Evolutionary conservation across 2,888 invertebrate species (phyloP), one percentile per base, ranked within the genome.

Genomic region (Stenodera caucasica): DNA sequence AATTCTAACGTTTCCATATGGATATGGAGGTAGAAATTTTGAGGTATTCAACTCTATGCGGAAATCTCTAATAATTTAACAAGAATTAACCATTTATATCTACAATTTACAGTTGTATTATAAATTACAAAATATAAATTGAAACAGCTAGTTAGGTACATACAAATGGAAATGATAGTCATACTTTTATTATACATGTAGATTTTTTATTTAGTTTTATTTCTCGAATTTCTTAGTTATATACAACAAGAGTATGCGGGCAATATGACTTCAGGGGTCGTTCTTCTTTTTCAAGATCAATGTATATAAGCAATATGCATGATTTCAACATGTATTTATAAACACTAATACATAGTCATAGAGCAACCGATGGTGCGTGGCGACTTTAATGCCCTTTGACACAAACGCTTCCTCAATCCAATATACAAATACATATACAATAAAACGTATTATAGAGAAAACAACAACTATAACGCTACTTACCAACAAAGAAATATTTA

Each of bases 361-460:
- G 54, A 52, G 54, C 51, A 51, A 52, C 62, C 70, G 70, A 70
- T 75, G 77, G 76, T 77, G 77, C 77, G 77, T 77, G 77, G 76
- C 72, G 75, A 73, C 76, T 77, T 68, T 68, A 69, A 67, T 77
- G 77, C 76, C 78, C 79, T 77, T 70, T 78, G 77, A 78, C 79
- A 77, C 70, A 55, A 45, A 59, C 53, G 59, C 63, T 63, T 63
- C 63, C 63, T 63, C 63, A 57, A 59, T 63, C 59, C 59, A 37
- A n/a, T n/a, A 45, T 45, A 45, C 45, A 18, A 45, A 45, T 21
- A 37, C 37, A 37, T 37, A 15, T 9, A 45, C n/a, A 18, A 5
- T 45, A 45, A 21, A n/a, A n/a, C n/a, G n/a, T n/a, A n/a, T n/a
- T n/a, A 21, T 45, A 21, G 15, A 37, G 18, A n/a, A 45, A 45